Base-by-base conservation (phyloP, 2,797 vertebrate genomes). In the Clarias platycephalus region DNA sequence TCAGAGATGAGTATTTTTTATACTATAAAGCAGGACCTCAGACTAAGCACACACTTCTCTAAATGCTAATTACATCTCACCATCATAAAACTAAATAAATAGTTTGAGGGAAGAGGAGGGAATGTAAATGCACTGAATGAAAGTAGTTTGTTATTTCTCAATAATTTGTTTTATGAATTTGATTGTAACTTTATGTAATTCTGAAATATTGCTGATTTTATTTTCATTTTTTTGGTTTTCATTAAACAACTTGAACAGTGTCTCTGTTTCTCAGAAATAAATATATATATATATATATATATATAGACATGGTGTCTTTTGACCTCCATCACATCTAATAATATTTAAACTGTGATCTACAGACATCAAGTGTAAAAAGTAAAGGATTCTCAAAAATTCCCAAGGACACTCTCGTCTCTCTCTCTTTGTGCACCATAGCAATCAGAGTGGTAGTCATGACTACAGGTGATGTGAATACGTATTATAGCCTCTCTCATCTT, bases 381-480 rank as follows among this genome's bases (percentile, higher is more conserved):
- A 64, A 57, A 49, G 34, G 80, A 85, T 85, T 85, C 64, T 83
- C n/a, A 83, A 86, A n/a, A 44, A 37, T 83, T 80, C 40, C 66
- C 81, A 83, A 86, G 74, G 85, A 77, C 79, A 58, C 55, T n/a
- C 34, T 53, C 20, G n/a, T 62, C 49, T 53, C 49, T 49, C 37
- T 63, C 12, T 82, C 37, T 82, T 79, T 71, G 55, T 86, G 26
- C 75, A 68, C 66, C 64, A 40, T 18, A 66, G 20, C 84, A 77
- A 75, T 85, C 67, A 53, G 88, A 85, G 81, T 85, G 77, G 88
- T 91, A 90, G 83, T 80, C 88, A 91, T 91, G 88, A 86, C 82
- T 87, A 88, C 88, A 86, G 84, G 83, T 84, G 84, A 86, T 86
- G 85, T 85, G 85, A 79, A 87, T 87, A 83, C 88, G 84, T 81